These are phyloP conservation scores for Hyla sarda DNA, from an alignment of 2,113 vertebrate species.

Conservation along the genomic window DNA sequence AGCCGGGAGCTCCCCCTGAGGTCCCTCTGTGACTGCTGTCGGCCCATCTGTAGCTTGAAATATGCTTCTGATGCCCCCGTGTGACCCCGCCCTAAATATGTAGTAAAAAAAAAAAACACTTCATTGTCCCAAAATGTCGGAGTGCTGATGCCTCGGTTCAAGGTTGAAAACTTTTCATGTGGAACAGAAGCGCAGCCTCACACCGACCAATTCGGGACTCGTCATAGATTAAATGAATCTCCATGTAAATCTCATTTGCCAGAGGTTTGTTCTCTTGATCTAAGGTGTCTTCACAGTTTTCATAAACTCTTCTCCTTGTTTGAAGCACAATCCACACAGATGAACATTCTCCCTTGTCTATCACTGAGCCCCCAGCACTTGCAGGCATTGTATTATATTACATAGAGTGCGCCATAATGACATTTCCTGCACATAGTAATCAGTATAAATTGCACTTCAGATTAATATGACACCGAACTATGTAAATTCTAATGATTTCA, in stretches of 20 bases:
- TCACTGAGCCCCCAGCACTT: background rate
- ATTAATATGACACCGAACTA: conserved; percentile 33
- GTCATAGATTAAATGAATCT: background rate
- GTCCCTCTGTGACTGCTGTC: no score
- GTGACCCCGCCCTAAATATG: no score
- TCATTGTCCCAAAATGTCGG: no score
- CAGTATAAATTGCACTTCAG: conserved; percentile 35
- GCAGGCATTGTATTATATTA: conserved; percentile 20
- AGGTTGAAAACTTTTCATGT: background rate
- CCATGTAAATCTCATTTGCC: background rate
- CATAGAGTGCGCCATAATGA: conserved; percentile 1
- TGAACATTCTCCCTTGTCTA: background rate
- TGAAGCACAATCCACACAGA: background rate
- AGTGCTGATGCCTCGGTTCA: no score
- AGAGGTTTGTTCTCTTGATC: background rate
- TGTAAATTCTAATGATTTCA: conserved; percentile 44
- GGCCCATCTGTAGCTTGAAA: no score
- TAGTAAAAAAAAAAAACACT: no score
- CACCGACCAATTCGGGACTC: background rate
- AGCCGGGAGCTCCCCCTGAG: no score
- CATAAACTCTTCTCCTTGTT: background rate
- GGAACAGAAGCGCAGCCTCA: background rate
- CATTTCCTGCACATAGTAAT: conserved; percentile 26
- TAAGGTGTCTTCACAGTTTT: no score
- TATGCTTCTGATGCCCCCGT: no score